Percentiles rank a stretch among this genome's conserved stretches.
Evolutionary conservation across 2,797 vertebrate genomes (phyloP).

Genomic region (Clangula hyemalis): DNA sequence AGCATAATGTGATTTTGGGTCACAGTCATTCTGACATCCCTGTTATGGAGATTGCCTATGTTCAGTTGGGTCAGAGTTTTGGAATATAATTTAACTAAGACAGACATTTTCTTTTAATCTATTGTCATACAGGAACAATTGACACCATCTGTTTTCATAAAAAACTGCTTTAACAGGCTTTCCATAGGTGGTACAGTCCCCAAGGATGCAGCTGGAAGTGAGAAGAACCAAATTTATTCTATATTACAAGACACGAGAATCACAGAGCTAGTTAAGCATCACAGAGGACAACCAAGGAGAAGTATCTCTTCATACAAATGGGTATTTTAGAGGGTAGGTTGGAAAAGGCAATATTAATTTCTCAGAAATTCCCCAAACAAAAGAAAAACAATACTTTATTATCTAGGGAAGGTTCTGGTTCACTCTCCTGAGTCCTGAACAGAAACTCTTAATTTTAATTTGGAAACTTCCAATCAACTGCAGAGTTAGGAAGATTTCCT

Average conservation of each 20-base stretch:
- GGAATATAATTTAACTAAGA: slow-evolving; percentile 9
- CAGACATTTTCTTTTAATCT: slow-evolving; percentile 14
- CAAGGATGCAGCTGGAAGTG: not conserved
- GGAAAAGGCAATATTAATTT: not conserved
- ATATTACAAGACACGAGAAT: not conserved
- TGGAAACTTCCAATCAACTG: not conserved
- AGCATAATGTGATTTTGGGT: not conserved
- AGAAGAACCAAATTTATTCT: not conserved
- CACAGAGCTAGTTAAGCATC: not conserved
- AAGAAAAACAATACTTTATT: not conserved
- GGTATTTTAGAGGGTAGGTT: not conserved
- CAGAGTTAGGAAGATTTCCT: not conserved
- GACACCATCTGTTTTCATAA: not conserved
- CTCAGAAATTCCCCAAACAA: not conserved
- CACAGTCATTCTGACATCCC: not conserved
- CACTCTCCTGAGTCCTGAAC: not conserved
- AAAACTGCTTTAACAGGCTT: not conserved
- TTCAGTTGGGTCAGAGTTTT: slow-evolving; percentile 6
- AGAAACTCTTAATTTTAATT: not conserved
- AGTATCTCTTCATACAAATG: not conserved
- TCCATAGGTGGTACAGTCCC: not conserved
- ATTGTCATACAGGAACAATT: slow-evolving; percentile 37
- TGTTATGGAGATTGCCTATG: not conserved
- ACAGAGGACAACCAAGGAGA: not conserved
- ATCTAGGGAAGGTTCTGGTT: not conserved